Evolutionary conservation across 1,140 invertebrate genomes (phyloP), one percentile per base, ranked within the genome.

Genomic region (Wiebesia pumilae): DNA sequence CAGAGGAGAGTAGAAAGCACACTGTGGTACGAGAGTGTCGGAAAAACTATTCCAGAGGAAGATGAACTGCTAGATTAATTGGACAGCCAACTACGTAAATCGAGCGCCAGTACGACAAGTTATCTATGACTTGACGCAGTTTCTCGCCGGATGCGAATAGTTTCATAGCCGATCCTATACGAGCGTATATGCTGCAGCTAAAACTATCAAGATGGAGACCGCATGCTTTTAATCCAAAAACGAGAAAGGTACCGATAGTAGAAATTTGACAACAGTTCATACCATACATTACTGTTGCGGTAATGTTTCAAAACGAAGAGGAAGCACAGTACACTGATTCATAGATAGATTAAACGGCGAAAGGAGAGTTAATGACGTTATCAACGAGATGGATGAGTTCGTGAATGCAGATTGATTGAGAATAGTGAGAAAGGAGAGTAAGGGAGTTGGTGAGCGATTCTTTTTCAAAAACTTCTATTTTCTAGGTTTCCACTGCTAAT

Each of bases 301-400:
- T 38, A 14, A 24, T 71, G 30, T 38, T 71, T 24, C 16, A 4
- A 24, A 35, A 38, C 19, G 69, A 71, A 38, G 19, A 71, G 19
- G 38, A 38, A 38, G 69, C n/a, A 35, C 21, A 38, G 30, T 38
- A 38, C 40, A 21, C 30, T 24, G 27, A 30, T 69, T 69, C 67
- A 16, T 2, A 16, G 30, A 35, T 35, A 35, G 62, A 65, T 65
- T 65, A n/a, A 65, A 65, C n/a, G 12, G 24, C n/a, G n/a, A 65
- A 65, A 65, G 62, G 62, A 65, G 30, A 69, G 30, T 69, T 69
- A 69, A 69, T 69, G 27, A 12, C 67, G 27, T 69, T 69, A 69
- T 33, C n/a, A 69, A n/a, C 16, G 67, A 69, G 67, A 33, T 30
- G 67, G 30, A 69, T 33, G 30, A 69, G 67, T 33, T 33, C 30